Conservation (phyloP, 2,113 vertebrate genomes). For the Oreochromis tanganicae region DNA sequence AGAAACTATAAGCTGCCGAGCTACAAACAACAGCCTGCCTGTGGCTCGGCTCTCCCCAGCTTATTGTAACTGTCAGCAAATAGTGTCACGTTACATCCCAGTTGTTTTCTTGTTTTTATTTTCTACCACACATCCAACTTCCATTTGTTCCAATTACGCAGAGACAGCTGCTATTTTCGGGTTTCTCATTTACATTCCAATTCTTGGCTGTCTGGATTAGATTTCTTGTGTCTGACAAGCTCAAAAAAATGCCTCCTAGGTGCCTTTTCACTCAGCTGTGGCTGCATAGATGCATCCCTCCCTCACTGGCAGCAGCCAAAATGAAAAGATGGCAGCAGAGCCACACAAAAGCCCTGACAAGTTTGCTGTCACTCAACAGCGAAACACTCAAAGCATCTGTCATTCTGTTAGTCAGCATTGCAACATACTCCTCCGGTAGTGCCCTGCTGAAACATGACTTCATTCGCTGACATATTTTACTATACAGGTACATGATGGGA, state of each 20-base stretch:
- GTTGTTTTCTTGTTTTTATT: slow-evolving; percentile 44
- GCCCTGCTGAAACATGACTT: slow-evolving; percentile 39
- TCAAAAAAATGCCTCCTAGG: slow-evolving; percentile 51
- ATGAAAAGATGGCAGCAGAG: slow-evolving; percentile 50
- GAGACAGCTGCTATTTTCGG: slow-evolving; percentile 58
- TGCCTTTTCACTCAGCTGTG: slow-evolving; percentile 48
- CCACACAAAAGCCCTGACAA: slow-evolving; percentile 50
- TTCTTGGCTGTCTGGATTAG: slow-evolving; percentile 49
- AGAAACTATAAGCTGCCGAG: slow-evolving; percentile 50
- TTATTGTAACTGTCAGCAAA: slow-evolving; percentile 55
- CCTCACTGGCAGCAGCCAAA: slow-evolving; percentile 35
- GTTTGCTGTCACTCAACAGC: slow-evolving; percentile 57
- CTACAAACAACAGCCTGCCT: slow-evolving; percentile 42
- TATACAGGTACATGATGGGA: background rate
- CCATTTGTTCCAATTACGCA: slow-evolving; percentile 65
- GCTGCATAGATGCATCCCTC: slow-evolving; percentile 42
- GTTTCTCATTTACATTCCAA: slow-evolving; percentile 31
- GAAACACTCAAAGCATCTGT: slow-evolving; percentile 47
- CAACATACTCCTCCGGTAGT: slow-evolving; percentile 36
- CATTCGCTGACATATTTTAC: slow-evolving; percentile 20
- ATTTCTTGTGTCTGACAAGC: slow-evolving; percentile 55
- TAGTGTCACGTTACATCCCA: slow-evolving; percentile 39
- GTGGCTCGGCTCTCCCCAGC: slow-evolving; percentile 4
- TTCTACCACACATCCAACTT: slow-evolving; percentile 47
- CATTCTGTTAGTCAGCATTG: slow-evolving; percentile 52